Percentiles rank a stretch among this genome's conserved stretches.
Evolutionary conservation across 2,888 invertebrate species (phyloP).

Genomic region (Podotricha telesiphe): DNA sequence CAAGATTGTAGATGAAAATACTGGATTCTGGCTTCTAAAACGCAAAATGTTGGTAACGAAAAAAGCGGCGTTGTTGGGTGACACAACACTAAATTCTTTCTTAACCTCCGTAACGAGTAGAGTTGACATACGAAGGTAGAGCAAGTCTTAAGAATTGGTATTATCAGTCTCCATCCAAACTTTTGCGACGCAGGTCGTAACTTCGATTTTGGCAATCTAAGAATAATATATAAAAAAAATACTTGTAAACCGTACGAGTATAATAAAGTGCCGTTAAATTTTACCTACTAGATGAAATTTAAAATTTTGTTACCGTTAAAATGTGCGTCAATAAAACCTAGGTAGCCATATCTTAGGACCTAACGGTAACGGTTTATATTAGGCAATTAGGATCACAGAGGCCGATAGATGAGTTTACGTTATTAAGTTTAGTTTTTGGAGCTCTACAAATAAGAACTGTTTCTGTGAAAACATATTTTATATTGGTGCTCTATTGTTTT

Average conservation of each 20-base stretch:
- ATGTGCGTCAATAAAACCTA: slow-evolving; percentile 31
- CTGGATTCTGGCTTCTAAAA: too few relatives aligned
- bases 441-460: not conserved
- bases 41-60: too few relatives aligned
- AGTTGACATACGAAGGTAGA: not conserved
- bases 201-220: not conserved
- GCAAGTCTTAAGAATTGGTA: not conserved
- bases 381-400: slow-evolving; percentile 65
- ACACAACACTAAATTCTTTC: not conserved
- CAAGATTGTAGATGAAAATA: too few relatives aligned
- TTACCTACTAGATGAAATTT: slow-evolving; percentile 7
- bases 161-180: slow-evolving; percentile 1
- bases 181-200: not conserved
- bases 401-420: slow-evolving; percentile 36
- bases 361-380: slow-evolving; percentile 61
- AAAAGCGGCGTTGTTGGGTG: too few relatives aligned
- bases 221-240: not conserved
- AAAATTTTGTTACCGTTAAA: slow-evolving; percentile 19
- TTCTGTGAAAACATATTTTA: not conserved
- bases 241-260: not conserved
- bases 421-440: slow-evolving; percentile 11
- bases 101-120: not conserved
- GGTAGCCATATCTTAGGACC: slow-evolving; percentile 36
- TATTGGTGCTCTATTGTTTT: slow-evolving; percentile 36
- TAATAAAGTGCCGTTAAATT: slow-evolving; percentile 9